Conservation (phyloP, 2,113 vertebrate genomes). For the Pan paniscus region DNA sequence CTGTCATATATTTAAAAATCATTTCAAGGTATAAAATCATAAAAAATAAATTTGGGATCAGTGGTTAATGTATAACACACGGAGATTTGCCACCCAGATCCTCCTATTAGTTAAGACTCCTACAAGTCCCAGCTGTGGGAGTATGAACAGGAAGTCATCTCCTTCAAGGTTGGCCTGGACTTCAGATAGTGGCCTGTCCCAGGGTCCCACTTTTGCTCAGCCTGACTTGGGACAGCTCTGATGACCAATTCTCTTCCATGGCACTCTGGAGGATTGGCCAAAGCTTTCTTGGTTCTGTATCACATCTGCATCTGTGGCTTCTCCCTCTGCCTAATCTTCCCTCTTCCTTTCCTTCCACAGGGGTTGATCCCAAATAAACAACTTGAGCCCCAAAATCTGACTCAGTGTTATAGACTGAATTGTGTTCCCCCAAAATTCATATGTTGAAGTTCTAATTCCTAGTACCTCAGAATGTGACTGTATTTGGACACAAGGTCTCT, state of each 20-base stretch:
- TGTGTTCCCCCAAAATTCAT: background rate
- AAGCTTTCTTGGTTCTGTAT: background rate
- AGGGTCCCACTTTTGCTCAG: background rate
- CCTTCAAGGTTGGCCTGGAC: background rate
- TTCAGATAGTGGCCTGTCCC: no score
- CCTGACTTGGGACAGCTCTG: background rate
- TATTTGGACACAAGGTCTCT: background rate
- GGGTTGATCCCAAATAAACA: background rate
- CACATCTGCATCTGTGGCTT: background rate
- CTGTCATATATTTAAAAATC: background rate
- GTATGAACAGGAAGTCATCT: background rate
- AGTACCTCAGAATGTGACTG: background rate
- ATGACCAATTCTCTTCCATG: background rate
- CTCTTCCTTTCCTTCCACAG: background rate
- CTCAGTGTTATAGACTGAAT: background rate
- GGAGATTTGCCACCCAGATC: no score
- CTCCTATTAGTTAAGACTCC: background rate
- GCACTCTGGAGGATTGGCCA: background rate
- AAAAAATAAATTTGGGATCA: background rate
- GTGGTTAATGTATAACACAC: background rate
- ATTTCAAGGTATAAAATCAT: constrained; percentile 10
- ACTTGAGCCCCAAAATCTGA: background rate
- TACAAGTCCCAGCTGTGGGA: fast-evolving
- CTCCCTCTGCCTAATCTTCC: background rate
- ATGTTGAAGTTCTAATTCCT: background rate